These are phyloP conservation scores for Heterochromis multidens DNA, from an alignment of 2,113 vertebrate species.

Conservation along the genomic window DNA sequence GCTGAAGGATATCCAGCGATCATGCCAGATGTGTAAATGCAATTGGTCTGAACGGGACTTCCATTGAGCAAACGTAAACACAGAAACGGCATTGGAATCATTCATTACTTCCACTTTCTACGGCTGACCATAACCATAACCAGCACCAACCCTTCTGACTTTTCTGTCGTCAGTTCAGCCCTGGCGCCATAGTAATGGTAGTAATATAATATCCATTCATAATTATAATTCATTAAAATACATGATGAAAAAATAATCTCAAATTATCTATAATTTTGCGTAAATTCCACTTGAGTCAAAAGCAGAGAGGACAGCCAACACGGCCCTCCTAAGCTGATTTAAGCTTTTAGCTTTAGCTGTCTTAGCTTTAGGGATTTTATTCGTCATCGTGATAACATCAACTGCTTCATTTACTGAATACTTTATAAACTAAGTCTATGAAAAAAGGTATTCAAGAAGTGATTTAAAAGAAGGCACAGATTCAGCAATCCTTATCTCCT, in stretches of 20 bases:
- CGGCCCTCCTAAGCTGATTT: neutral
- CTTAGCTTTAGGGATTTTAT: neutral
- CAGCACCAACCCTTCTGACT: too few relatives aligned
- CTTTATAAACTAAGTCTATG: neutral
- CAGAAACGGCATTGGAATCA: neutral
- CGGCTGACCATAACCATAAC: too few relatives aligned
- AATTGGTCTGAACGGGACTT: neutral
- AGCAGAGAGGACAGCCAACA: neutral
- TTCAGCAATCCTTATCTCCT: neutral
- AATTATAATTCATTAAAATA: too few relatives aligned
- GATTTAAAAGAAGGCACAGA: neutral
- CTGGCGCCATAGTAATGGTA: too few relatives aligned
- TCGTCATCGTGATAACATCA: neutral
- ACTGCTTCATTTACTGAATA: neutral
- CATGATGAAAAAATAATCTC: too few relatives aligned
- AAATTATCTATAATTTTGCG: neutral
- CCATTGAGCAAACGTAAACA: rapidly evolving
- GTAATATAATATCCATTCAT: too few relatives aligned
- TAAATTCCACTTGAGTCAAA: neutral
- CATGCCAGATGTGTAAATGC: rapidly evolving
- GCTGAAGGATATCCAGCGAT: rapidly evolving
- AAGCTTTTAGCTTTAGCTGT: neutral
- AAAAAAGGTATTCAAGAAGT: neutral
- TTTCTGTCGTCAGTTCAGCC: too few relatives aligned
- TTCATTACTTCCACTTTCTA: neutral